Percentiles rank a stretch among this genome's conserved stretches.
phyloP scores from a whole-genome alignment of 2,888 invertebrate genomes.

The Strigamia transsilvanica region DNA sequence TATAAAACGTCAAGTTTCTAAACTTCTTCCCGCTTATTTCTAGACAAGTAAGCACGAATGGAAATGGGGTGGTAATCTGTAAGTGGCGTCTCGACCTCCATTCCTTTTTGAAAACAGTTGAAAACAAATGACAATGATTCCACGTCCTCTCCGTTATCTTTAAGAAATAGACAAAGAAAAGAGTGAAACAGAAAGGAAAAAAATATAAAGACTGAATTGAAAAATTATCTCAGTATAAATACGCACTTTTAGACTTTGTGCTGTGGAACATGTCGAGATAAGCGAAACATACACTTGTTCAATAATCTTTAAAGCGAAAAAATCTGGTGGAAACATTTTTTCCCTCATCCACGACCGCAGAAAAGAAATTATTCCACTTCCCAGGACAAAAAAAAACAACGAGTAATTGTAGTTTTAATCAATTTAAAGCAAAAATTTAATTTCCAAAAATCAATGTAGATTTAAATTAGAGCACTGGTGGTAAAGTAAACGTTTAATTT shows the following conservation, averaged over 20 bases:
- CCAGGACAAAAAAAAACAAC: neutral
- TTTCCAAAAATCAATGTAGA: neutral
- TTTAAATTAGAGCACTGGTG: neutral
- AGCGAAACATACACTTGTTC: slow-evolving; percentile 33
- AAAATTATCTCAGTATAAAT: slow-evolving; percentile 41
- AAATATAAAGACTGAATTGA: slow-evolving; percentile 1
- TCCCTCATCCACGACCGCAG: neutral
- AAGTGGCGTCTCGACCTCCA: slow-evolving; percentile 36
- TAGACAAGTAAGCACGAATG: slow-evolving; percentile 42
- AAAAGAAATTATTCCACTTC: neutral
- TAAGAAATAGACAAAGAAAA: slow-evolving; percentile 40
- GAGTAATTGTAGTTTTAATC: slow-evolving; percentile 22
- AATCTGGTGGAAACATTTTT: slow-evolving; percentile 3
- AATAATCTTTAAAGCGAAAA: slow-evolving; percentile 13
- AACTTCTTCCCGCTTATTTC: slow-evolving; percentile 15
- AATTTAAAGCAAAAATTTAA: slow-evolving; percentile 20
- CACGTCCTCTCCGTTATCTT: slow-evolving; percentile 27
- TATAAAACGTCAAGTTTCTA: neutral
- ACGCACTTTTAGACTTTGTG: slow-evolving; percentile 10
- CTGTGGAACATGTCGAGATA: slow-evolving; percentile 22
- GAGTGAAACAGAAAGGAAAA: neutral
- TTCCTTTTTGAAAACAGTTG: slow-evolving; percentile 27
- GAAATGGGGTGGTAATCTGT: neutral
- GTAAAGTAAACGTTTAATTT: slow-evolving; percentile 8
- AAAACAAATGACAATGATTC: slow-evolving; percentile 36